Percentiles rank a stretch among this genome's conserved stretches.
Evolutionary conservation across 2,113 vertebrate species (phyloP).

Genomic region (Cyprinus carpio): DNA sequence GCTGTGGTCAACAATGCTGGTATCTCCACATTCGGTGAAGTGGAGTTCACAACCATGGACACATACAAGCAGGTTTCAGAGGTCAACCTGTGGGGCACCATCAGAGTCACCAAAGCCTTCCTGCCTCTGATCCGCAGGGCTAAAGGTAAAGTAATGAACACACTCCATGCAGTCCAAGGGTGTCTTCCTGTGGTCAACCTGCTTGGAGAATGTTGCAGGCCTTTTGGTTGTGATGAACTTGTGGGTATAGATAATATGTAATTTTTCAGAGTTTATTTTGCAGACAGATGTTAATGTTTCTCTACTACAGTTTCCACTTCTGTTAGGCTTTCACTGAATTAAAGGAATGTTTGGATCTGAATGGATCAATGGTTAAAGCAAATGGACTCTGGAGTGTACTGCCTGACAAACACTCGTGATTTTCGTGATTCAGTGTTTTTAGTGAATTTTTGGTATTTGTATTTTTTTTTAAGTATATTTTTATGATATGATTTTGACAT

Average conservation of each 20-base stretch:
- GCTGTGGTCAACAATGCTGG: conserved; percentile 88
- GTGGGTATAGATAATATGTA: neutral
- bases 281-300: neutral
- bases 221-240: neutral
- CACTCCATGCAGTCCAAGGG: neutral
- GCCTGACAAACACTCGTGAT: neutral
- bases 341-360: neutral
- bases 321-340: neutral
- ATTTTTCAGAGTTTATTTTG: neutral
- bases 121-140: conserved; percentile 83
- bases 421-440: neutral
- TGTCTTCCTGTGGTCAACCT: neutral
- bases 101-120: conserved; percentile 86
- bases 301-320: neutral
- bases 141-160: conserved; percentile 74
- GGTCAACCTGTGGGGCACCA: conserved; percentile 86
- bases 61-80: conserved; percentile 82
- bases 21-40: conserved; percentile 81
- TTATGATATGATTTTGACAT: no score
- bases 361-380: neutral
- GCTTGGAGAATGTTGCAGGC: neutral
- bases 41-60: conserved; percentile 85
- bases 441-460: neutral
- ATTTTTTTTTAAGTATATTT: no score
- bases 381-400: neutral